phyloP scores from a whole-genome alignment of 1,140 invertebrate species.

The Drosophila lacertosa region DNA sequence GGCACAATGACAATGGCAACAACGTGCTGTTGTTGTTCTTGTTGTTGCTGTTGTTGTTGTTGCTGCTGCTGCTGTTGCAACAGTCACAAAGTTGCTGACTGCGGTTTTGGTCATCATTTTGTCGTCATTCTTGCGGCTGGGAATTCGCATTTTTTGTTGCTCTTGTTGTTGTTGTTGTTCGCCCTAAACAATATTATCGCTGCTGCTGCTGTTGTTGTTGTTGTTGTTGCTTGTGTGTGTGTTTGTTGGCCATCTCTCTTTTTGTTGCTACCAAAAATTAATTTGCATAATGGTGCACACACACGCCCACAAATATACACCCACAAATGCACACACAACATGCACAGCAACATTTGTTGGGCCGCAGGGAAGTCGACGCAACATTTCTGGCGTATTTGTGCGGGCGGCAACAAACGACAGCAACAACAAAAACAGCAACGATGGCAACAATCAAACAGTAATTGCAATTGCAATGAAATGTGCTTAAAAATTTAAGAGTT shows the following conservation, averaged over 20 bases:
- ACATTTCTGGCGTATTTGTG: slow-evolving; percentile 25
- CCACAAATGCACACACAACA: background rate
- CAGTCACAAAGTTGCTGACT: slow-evolving; percentile 78
- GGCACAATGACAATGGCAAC: slow-evolving; percentile 26
- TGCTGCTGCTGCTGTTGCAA: slow-evolving; percentile 58
- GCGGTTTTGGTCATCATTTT: slow-evolving; percentile 75
- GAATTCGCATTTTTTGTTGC: slow-evolving; percentile 20
- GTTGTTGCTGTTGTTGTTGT: background rate
- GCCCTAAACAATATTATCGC: slow-evolving; percentile 68
- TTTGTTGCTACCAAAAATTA: slow-evolving; percentile 75
- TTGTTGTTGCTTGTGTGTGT: slow-evolving; percentile 25
- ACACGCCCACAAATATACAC: background rate
- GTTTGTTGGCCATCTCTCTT: slow-evolving; percentile 40
- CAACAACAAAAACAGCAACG: slow-evolving; percentile 1
- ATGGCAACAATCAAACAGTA: slow-evolving; percentile 1
- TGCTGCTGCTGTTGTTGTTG: slow-evolving; percentile 16
- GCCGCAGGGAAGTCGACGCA: background rate
- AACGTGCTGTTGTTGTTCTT: background rate
- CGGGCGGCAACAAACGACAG: background rate
- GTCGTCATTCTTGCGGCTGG: slow-evolving; percentile 71
- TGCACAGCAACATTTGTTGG: slow-evolving; percentile 7
- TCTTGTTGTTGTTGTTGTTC: slow-evolving; percentile 33
- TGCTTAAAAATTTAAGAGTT: background rate
- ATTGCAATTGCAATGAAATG: slow-evolving; percentile 26
- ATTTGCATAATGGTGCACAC: slow-evolving; percentile 72